Evolutionary conservation across 2,888 invertebrate species (phyloP).

Genomic region (Ophraella communa): DNA sequence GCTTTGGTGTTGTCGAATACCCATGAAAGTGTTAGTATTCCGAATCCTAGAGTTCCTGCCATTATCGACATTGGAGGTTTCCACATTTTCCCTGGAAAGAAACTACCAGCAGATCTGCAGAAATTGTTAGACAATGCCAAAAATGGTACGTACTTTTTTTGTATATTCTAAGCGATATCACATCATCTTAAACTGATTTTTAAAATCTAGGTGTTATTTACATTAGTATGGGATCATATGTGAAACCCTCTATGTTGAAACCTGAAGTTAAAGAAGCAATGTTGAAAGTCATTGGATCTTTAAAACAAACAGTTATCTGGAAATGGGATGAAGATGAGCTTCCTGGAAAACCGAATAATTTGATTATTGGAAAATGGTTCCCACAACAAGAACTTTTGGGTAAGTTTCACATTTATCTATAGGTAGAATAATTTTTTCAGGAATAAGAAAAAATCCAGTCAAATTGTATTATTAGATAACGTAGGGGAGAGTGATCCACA

Average conservation of each 20-base stretch:
- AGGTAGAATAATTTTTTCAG: too few relatives aligned
- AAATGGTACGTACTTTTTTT: constrained; percentile 58
- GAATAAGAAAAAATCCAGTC: too few relatives aligned
- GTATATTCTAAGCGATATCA: too few relatives aligned
- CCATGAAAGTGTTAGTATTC: constrained; percentile 63
- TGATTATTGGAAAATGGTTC: constrained; percentile 69
- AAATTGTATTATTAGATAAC: too few relatives aligned
- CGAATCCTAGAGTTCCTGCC: constrained; percentile 64
- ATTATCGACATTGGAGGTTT: constrained; percentile 66
- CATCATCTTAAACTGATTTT: too few relatives aligned
- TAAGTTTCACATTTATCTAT: too few relatives aligned
- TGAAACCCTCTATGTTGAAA: constrained; percentile 64
- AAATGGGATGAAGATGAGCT: constrained; percentile 69
- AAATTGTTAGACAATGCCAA: constrained; percentile 62
- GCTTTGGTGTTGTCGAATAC: constrained; percentile 50
- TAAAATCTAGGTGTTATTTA: constrained; percentile 59
- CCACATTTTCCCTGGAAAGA: constrained; percentile 55
- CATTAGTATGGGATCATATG: constrained; percentile 68
- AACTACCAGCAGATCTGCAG: constrained; percentile 59
- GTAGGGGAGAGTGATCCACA: too few relatives aligned
- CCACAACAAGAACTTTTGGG: constrained; percentile 64
- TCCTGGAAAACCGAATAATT: constrained; percentile 65
- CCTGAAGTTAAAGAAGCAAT: constrained; percentile 62
- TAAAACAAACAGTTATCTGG: constrained; percentile 72
- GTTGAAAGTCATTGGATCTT: constrained; percentile 63